Evolutionary conservation across 30 jellyfish, hydroid and myxozoan species (phyloP).

Genomic region (Aurelia sp.): DNA sequence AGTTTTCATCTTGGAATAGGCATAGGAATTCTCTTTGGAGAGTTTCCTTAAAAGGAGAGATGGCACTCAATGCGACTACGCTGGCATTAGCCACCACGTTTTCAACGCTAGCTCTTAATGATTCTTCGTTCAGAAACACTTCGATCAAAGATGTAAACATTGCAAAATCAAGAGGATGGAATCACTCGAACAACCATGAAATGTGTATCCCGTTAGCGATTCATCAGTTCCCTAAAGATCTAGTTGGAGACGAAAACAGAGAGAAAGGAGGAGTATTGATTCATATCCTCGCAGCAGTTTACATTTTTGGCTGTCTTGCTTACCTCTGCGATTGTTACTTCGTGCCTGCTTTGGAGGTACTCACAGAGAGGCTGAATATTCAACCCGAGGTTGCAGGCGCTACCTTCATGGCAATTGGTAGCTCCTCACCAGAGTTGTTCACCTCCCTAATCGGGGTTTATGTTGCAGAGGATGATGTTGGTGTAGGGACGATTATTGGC

Average conservation of each 20-base stretch:
- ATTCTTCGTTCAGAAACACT: not conserved
- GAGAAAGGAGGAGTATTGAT: conserved; percentile 82
- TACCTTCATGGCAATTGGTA: conserved; percentile 98
- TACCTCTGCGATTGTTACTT: conserved; percentile 90
- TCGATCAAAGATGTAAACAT: conserved; percentile 13
- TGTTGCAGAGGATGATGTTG: conserved; percentile 86
- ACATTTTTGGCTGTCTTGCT: conserved; percentile 90
- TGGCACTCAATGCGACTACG: conserved; percentile 41
- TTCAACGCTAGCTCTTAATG: not conserved
- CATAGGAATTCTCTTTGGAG: not conserved
- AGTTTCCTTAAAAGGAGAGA: not conserved
- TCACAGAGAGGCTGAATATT: conserved; percentile 72
- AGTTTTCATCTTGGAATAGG: not conserved
- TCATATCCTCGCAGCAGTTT: conserved; percentile 82
- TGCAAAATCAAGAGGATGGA: conserved; percentile 39
- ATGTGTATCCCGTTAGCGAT: conserved; percentile 82
- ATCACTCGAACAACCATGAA: conserved; percentile 11
- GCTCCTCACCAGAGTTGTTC: conserved; percentile 96
- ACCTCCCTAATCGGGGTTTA: conserved; percentile 91
- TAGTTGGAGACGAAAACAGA: conserved; percentile 68
- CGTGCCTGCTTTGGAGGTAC: conserved; percentile 93
- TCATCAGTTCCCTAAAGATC: conserved; percentile 89
- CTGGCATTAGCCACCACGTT: conserved; percentile 60
- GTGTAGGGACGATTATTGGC: conserved; percentile 86
- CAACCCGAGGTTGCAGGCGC: conserved; percentile 99